phyloP scores from a whole-genome alignment of 1,140 invertebrate species.

The Magallana ariakensis region DNA sequence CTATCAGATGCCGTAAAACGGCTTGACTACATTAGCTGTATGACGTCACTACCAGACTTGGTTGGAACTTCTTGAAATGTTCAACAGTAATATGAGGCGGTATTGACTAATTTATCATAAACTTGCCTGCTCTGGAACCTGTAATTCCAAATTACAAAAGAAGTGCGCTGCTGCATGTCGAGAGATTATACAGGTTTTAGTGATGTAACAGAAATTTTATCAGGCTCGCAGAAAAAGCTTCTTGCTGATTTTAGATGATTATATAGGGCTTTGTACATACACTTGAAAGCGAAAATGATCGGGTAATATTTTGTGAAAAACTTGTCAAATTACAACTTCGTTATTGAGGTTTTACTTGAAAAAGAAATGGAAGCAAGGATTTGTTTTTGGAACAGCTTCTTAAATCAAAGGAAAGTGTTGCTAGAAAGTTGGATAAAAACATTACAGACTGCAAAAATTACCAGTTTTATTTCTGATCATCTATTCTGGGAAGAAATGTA shows the following conservation, averaged over 20 bases:
- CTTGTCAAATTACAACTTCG: background rate
- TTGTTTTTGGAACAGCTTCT: background rate
- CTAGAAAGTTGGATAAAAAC: background rate
- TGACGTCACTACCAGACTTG: conserved; percentile 7
- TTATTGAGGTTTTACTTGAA: background rate
- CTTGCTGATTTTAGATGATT: conserved; percentile 2
- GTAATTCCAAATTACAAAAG: conserved; percentile 34
- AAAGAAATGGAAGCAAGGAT: background rate
- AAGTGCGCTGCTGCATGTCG: conserved; percentile 24
- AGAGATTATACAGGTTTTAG: background rate
- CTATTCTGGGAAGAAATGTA: background rate
- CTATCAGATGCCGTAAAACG: conserved; percentile 17
- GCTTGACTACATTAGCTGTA: conserved; percentile 10
- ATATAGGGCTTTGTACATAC: background rate
- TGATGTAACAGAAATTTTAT: conserved; percentile 29
- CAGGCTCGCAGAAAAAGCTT: background rate
- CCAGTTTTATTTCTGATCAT: background rate
- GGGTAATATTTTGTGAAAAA: background rate
- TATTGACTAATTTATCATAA: conserved; percentile 23
- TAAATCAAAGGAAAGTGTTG: background rate
- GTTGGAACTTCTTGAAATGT: conserved; percentile 34
- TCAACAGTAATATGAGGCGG: background rate
- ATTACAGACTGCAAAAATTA: background rate
- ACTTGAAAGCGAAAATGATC: conserved; percentile 14
- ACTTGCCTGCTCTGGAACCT: background rate